These are phyloP conservation scores for Pogonocichla stellata DNA, from an alignment of 2,113 vertebrate species.

Conservation along the genomic window DNA sequence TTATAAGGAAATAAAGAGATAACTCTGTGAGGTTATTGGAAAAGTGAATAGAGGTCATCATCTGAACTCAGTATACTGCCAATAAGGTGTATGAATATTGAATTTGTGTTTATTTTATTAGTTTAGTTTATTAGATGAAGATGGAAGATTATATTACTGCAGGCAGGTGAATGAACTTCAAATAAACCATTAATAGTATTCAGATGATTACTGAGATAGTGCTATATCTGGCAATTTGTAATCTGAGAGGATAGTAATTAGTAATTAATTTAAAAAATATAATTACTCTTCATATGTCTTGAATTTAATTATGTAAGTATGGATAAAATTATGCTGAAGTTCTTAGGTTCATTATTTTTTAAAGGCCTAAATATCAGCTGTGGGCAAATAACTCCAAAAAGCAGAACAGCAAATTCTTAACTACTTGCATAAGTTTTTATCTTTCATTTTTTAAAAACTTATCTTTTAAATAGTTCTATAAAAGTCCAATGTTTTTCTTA, in stretches of 20 bases:
- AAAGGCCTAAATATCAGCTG: not conserved
- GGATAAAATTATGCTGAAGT: not conserved
- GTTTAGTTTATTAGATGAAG: not conserved
- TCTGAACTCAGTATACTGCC: not conserved
- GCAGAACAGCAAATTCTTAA: not conserved
- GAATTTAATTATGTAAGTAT: not conserved
- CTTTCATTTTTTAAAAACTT: not conserved
- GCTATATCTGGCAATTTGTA: not conserved
- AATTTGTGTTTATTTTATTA: not conserved
- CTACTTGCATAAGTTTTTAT: not conserved
- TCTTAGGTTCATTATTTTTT: not conserved
- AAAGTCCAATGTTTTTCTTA: not conserved
- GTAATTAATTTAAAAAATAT: not conserved
- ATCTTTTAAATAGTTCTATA: not conserved
- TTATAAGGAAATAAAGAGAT: not conserved
- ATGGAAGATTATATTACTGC: not conserved
- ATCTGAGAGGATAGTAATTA: not conserved
- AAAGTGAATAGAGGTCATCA: not conserved
- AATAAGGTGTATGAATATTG: not conserved
- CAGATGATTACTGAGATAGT: not conserved
- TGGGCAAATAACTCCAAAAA: not conserved
- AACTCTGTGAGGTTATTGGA: not conserved
- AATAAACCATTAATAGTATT: not conserved
- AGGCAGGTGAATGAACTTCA: not conserved
- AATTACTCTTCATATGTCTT: not conserved